These are phyloP conservation scores for Rhagophthalmus giganteus DNA, from an alignment of 2,888 invertebrate species.

Conservation along the genomic window DNA sequence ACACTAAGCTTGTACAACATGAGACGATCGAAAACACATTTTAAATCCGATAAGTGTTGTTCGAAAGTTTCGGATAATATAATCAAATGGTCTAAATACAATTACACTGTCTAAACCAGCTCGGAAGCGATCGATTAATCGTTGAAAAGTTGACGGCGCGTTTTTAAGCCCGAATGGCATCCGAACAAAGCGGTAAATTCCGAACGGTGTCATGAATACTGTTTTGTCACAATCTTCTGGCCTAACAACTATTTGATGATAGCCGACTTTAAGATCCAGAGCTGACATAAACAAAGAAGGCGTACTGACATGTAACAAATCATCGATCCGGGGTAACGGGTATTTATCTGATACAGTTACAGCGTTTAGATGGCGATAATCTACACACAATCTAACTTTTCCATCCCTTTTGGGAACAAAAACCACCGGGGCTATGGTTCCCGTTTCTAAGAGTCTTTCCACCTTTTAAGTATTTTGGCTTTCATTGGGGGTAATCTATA, in stretches of 20 bases:
- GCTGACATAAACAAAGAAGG: slow-evolving; percentile 37
- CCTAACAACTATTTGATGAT: slow-evolving; percentile 43
- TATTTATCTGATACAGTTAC: slow-evolving; percentile 39
- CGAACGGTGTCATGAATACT: slow-evolving; percentile 44
- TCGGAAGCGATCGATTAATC: slow-evolving; percentile 35
- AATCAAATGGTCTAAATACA: slow-evolving; percentile 41
- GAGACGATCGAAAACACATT: slow-evolving; percentile 27
- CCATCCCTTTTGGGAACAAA: slow-evolving; percentile 47
- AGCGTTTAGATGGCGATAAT: slow-evolving; percentile 42
- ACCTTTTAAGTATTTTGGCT: slow-evolving; percentile 34
- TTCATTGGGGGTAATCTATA: slow-evolving; percentile 42
- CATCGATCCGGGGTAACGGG: slow-evolving; percentile 51
- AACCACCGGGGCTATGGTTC: slow-evolving; percentile 39
- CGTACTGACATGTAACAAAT: slow-evolving; percentile 46
- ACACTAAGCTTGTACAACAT: slow-evolving; percentile 27
- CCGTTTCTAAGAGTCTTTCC: slow-evolving; percentile 35
- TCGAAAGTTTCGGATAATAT: slow-evolving; percentile 33
- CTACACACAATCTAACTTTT: slow-evolving; percentile 42
- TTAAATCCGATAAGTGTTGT: slow-evolving; percentile 34
- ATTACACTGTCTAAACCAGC: slow-evolving; percentile 30
- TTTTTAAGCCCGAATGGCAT: slow-evolving; percentile 39
- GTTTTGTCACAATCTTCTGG: slow-evolving; percentile 48
- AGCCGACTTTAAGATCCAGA: slow-evolving; percentile 46
- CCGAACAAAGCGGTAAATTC: slow-evolving; percentile 31
- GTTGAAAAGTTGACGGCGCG: slow-evolving; percentile 37